phyloP scores from a whole-genome alignment of 2,888 invertebrate genomes.

The Himalopsyche japonica region DNA sequence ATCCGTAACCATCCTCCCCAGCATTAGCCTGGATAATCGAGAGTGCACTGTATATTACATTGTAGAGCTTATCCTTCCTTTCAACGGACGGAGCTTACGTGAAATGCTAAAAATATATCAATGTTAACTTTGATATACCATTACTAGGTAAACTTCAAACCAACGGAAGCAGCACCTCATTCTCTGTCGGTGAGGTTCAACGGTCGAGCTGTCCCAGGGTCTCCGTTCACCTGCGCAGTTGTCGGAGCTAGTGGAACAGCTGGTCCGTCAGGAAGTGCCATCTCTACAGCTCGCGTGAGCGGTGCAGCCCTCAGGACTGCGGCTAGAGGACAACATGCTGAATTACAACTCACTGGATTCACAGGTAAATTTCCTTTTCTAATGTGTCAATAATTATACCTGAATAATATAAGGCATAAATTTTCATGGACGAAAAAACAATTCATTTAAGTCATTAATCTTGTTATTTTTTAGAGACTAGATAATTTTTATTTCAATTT shows the following conservation, averaged over 20 bases:
- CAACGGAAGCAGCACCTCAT: slow-evolving; percentile 90
- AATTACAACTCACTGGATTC: slow-evolving; percentile 56
- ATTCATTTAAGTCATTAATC: too few species aligned
- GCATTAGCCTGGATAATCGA: too few species aligned
- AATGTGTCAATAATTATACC: neutral
- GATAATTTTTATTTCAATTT: too few species aligned
- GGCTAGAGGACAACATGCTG: slow-evolving; percentile 52
- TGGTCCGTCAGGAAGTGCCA: slow-evolving; percentile 51
- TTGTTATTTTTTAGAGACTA: too few species aligned
- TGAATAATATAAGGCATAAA: too few species aligned
- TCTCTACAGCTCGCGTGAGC: slow-evolving; percentile 53
- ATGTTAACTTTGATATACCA: too few species aligned
- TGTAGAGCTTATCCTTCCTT: too few species aligned
- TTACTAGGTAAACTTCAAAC: slow-evolving; percentile 85
- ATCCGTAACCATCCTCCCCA: too few species aligned
- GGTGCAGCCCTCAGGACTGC: slow-evolving; percentile 54
- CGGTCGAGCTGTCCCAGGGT: slow-evolving; percentile 80
- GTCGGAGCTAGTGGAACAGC: slow-evolving; percentile 49
- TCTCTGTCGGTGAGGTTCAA: slow-evolving; percentile 85
- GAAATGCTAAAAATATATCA: too few species aligned
- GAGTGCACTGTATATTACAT: too few species aligned
- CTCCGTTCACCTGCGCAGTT: slow-evolving; percentile 92
- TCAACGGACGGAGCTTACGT: too few species aligned
- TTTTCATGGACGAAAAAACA: too few species aligned
- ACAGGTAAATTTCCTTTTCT: slow-evolving; percentile 47